Evolutionary conservation across 2,797 vertebrate species (phyloP).

Genomic region (Typhlichthys eigenmanni): DNA sequence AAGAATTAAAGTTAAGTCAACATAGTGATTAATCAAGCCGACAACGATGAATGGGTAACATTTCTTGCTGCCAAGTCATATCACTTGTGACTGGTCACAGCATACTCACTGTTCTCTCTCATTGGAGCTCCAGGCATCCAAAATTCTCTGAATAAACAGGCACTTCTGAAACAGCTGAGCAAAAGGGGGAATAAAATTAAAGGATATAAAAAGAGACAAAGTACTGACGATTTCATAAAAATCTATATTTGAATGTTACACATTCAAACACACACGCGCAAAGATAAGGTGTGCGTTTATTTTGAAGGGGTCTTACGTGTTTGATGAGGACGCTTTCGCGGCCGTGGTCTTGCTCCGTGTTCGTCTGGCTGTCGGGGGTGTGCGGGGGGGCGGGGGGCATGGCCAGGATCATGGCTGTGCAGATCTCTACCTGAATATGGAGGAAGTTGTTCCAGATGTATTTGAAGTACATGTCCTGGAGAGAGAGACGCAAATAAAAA

Average conservation of each 20-base stretch:
- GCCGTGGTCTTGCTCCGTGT: slow-evolving; percentile 80
- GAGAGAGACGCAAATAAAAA: slow-evolving; percentile 11
- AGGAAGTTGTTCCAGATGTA: slow-evolving; percentile 99
- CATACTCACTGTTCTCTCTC: slow-evolving; percentile 96
- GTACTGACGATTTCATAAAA: too few relatives aligned
- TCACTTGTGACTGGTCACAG: not conserved
- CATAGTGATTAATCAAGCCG: too few relatives aligned
- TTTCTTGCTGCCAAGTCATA: too few relatives aligned
- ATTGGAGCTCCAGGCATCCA: slow-evolving; percentile 95
- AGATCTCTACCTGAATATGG: slow-evolving; percentile 98
- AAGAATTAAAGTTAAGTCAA: not conserved
- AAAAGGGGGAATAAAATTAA: slow-evolving; percentile 8
- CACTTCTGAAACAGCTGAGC: slow-evolving; percentile 95
- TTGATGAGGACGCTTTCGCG: slow-evolving; percentile 89
- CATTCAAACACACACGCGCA: not conserved
- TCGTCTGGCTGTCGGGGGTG: slow-evolving; percentile 78
- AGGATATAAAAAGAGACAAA: not conserved
- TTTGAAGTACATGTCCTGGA: slow-evolving; percentile 98
- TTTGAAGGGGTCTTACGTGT: slow-evolving; percentile 81
- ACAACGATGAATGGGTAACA: too few relatives aligned
- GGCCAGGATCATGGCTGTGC: slow-evolving; percentile 93
- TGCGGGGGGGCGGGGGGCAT: slow-evolving; percentile 83
- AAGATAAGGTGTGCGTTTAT: not conserved
- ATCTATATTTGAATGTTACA: not conserved
- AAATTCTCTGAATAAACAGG: slow-evolving; percentile 94